Evolutionary conservation across 2,113 vertebrate species (phyloP), one percentile per base, ranked within the genome.

Genomic region (Elephas maximus): DNA sequence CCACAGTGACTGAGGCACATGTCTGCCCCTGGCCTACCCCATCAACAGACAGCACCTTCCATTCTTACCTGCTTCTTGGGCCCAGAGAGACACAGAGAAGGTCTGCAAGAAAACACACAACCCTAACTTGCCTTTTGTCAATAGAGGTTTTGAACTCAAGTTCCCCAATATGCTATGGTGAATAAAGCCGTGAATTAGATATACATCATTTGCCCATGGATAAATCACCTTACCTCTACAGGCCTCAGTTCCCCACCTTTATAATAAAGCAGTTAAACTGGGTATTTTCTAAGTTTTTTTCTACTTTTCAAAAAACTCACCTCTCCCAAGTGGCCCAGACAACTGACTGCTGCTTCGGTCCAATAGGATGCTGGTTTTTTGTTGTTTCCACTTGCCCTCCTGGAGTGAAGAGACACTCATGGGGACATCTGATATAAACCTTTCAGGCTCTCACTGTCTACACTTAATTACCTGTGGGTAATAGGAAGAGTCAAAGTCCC

Each of bases 111-210:
- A 88, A 62, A 37, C 24, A 41, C 6, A 63, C 2, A 8, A 12
- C 4, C 14, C 28, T 62, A 11, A 37, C 65, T 71, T 57, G 33
- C 44, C 41, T 76, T 90, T 93, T 6, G 24, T 41, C 37, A 37
- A 1, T 57, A 57, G 53, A 57, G 53, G 53, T 57, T 57, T 6
- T 5, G 57, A 73, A 11, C 0, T 0, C 1, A 1, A 44, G 44
- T 4, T 17, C 28, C 20, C 5, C 41, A 11, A 12, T 26, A 6
- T 3, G 4, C 51, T 48, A 4, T 21, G n/a, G 24, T 60, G 44
- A 89, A 45, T 1, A 23, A 77, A 76, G 8, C 44, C 33, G 17
- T 51, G 14, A 69, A 44, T 28, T 30, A 15, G 0, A 14, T 8
- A n/a, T 5, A 33, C 44, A 53, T 86, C 71, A 30, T 17, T 79